These are phyloP conservation scores for Protobothrops mucrosquamatus DNA, from an alignment of 2,113 vertebrate species.

Conservation along the genomic window DNA sequence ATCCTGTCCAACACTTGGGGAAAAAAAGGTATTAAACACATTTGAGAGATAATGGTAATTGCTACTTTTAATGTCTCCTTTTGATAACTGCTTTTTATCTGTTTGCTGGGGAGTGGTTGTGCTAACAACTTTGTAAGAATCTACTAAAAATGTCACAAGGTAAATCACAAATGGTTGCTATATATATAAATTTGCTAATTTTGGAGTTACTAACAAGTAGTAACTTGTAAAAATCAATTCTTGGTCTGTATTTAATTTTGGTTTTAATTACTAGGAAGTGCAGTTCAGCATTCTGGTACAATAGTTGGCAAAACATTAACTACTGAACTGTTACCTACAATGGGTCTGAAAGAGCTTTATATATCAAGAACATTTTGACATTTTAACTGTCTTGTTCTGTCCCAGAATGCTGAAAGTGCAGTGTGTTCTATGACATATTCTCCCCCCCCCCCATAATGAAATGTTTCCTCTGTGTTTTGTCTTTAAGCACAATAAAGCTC, in stretches of 20 bases:
- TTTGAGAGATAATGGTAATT: conserved; percentile 24
- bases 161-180: conserved; percentile 36
- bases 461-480: neutral
- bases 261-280: neutral
- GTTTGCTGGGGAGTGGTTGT: conserved; percentile 4
- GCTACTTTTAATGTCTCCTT: conserved; percentile 6
- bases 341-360: neutral
- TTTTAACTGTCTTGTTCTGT: neutral
- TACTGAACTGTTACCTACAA: neutral
- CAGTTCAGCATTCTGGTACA: conserved; percentile 13
- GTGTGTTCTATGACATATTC: neutral
- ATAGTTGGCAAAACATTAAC: conserved; percentile 26
- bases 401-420: neutral
- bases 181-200: conserved; percentile 23
- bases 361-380: neutral
- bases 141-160: neutral
- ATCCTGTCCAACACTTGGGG: neutral
- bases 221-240: conserved; percentile 27
- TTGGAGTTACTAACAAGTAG: neutral
- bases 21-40: neutral
- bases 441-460: neutral
- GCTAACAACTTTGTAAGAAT: conserved; percentile 25
- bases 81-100: neutral
- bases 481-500: neutral
- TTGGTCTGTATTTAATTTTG: conserved; percentile 30